Percentiles rank a stretch among this genome's conserved stretches.
Evolutionary conservation across 2,113 vertebrate species (phyloP).

Genomic region (Ciconia maguari): DNA sequence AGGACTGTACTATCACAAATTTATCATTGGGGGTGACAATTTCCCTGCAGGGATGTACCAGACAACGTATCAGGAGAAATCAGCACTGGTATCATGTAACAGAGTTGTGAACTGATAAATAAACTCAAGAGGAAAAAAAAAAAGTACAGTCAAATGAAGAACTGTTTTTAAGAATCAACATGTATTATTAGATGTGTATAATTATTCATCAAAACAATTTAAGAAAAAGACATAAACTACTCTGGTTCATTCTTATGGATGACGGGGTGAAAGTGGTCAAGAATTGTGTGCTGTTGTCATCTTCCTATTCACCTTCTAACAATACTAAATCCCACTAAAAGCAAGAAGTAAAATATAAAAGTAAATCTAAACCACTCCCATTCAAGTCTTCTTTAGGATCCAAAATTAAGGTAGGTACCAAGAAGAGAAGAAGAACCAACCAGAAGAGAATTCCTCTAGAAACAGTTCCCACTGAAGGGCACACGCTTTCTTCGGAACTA

Average conservation of each 20-base stretch:
- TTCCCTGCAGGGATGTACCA: not conserved
- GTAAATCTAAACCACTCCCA: no score
- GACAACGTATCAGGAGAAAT: not conserved
- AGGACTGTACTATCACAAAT: not conserved
- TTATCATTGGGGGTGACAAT: not conserved
- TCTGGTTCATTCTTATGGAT: not conserved
- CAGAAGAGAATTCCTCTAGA: not conserved
- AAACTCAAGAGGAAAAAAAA: not conserved
- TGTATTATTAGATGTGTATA: rapidly evolving
- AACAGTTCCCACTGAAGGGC: not conserved
- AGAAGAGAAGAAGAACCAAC: not conserved
- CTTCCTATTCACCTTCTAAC: not conserved
- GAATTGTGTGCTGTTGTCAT: not conserved
- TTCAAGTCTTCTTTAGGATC: not conserved
- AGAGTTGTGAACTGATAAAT: not conserved
- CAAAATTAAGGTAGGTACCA: not conserved
- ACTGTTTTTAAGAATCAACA: not conserved
- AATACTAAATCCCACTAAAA: not conserved
- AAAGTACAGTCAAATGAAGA: not conserved
- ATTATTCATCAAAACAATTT: not conserved
- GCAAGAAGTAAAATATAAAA: not conserved
- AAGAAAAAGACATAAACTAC: not conserved
- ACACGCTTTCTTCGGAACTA: not conserved
- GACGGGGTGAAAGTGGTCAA: not conserved
- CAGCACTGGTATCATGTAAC: not conserved